Conservation (phyloP, 2,113 vertebrate species). For the Oreochromis spilurus region DNA sequence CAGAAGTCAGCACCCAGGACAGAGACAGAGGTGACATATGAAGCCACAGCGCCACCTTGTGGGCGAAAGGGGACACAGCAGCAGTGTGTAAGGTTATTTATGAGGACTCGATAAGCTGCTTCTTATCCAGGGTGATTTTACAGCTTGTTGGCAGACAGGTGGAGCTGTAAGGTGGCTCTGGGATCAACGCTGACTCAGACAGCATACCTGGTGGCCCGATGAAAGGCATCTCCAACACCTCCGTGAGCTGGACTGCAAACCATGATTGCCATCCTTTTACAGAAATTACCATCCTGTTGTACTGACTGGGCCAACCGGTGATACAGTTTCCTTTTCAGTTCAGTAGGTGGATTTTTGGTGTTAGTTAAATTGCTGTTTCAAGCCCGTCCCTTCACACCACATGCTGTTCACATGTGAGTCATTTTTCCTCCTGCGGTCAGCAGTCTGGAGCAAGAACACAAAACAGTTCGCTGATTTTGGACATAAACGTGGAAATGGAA, state of each 20-base stretch:
- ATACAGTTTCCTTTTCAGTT: background rate
- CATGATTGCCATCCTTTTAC: background rate
- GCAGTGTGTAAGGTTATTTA: background rate
- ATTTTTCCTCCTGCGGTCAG: background rate
- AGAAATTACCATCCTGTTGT: background rate
- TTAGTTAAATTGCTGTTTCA: background rate
- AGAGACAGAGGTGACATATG: background rate
- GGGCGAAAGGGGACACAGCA: background rate
- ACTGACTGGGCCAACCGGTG: background rate
- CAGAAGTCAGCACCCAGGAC: conserved; percentile 37
- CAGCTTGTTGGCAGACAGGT: background rate
- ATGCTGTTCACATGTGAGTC: background rate
- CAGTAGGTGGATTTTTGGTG: background rate
- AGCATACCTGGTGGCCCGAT: background rate
- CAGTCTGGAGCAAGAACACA: background rate
- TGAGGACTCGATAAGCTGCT: background rate
- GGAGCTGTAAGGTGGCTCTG: background rate
- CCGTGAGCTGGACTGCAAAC: background rate
- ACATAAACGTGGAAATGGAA: background rate
- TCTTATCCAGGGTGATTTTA: background rate
- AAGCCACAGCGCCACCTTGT: background rate
- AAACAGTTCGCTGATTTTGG: background rate
- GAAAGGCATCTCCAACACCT: background rate
- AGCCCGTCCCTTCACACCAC: background rate
- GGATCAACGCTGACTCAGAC: background rate